Percentiles rank a stretch among this genome's conserved stretches.
These are phyloP conservation scores for Platysternon megacephalum DNA, from an alignment of 2,113 vertebrate species.

Conservation along the genomic window DNA sequence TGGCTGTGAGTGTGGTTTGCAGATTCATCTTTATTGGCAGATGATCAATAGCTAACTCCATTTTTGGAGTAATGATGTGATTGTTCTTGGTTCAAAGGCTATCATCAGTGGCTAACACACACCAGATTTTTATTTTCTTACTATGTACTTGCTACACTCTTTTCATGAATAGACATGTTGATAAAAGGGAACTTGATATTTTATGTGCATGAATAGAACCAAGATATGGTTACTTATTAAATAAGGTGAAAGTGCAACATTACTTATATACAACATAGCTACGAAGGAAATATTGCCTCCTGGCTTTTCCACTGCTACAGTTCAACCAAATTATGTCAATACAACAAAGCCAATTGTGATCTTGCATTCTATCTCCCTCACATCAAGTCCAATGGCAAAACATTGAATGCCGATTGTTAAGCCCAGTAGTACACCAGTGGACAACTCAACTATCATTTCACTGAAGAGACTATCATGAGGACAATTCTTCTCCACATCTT, in stretches of 20 bases:
- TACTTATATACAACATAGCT: not conserved
- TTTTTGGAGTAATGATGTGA: not conserved
- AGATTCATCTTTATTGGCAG: not conserved
- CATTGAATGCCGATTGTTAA: not conserved
- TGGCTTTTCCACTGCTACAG: not conserved
- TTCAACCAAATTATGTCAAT: not conserved
- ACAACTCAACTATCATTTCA: not conserved
- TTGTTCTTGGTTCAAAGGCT: not conserved
- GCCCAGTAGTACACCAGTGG: not conserved
- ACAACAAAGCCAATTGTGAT: not conserved
- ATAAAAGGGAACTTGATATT: not conserved
- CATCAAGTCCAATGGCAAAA: not conserved
- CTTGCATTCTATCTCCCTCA: not conserved
- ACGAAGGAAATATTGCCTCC: not conserved
- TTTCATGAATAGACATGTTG: not conserved
- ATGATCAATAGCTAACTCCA: not conserved
- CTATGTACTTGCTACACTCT: not conserved
- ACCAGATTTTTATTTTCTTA: not conserved
- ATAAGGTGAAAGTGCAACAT: not conserved
- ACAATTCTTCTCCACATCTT: not conserved
- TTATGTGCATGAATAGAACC: not conserved
- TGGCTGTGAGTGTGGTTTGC: not conserved
- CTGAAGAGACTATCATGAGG: not conserved
- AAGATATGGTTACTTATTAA: not conserved
- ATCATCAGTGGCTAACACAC: not conserved